Percentiles rank a stretch among this genome's conserved stretches.
phyloP scores from a whole-genome alignment of 2,113 vertebrate species.

The Nettapus auritus region DNA sequence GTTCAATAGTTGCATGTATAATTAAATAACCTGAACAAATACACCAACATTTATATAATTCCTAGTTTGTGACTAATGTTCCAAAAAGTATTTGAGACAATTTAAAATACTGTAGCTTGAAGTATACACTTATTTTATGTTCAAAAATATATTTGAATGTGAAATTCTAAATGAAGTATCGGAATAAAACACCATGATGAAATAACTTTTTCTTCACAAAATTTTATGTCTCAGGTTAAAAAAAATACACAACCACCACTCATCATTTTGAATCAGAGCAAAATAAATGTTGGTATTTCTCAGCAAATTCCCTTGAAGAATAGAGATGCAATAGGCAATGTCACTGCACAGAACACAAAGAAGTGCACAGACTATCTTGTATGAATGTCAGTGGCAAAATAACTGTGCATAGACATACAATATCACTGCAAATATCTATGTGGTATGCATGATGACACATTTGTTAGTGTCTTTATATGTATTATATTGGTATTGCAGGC shows the following conservation, averaged over 20 bases:
- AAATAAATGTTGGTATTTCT: neutral
- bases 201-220: neutral
- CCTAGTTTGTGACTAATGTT: neutral
- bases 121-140: neutral
- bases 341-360: neutral
- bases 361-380: neutral
- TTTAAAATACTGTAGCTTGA: neutral
- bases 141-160: neutral
- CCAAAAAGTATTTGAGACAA: neutral
- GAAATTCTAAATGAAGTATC: neutral
- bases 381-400: neutral
- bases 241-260: neutral
- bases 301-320: neutral
- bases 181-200: neutral
- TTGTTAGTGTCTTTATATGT: neutral
- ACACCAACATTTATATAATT: neutral
- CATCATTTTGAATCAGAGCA: neutral
- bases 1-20: neutral
- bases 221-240: neutral
- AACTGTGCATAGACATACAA: neutral
- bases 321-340: neutral
- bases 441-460: neutral
- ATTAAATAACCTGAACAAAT: neutral
- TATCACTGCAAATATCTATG: neutral
- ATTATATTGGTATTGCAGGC: neutral